A percentile compares a stretch with the other conserved stretches of the same genome.
These are phyloP conservation scores for Petaurus breviceps DNA, from an alignment of 2,113 vertebrate genomes.

Conservation along the genomic window DNA sequence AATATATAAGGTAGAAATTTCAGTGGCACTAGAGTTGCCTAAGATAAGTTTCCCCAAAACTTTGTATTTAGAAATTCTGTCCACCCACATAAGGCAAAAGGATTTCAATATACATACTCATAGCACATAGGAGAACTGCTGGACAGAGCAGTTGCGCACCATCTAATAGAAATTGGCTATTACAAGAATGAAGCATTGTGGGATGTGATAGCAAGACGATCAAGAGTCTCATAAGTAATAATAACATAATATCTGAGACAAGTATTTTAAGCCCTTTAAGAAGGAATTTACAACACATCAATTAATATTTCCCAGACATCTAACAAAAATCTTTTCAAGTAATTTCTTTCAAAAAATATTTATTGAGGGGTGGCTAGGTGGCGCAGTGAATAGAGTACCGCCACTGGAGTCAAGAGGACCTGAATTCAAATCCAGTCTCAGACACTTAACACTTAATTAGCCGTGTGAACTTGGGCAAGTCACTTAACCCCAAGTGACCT, in stretches of 20 bases:
- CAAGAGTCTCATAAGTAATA: not conserved
- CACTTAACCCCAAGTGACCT: too few relatives aligned
- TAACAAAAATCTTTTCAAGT: not conserved
- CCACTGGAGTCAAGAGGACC: too few relatives aligned
- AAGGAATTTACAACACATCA: conserved; percentile 15
- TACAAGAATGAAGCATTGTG: not conserved
- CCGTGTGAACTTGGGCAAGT: too few relatives aligned
- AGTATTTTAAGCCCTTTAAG: not conserved
- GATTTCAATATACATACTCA: not conserved
- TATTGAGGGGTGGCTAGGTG: too few relatives aligned
- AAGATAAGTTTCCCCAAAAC: not conserved
- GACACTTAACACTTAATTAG: too few relatives aligned
- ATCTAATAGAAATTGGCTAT: conserved; percentile 2
- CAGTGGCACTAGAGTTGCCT: not conserved
- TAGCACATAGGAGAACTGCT: not conserved
- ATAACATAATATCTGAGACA: not conserved
- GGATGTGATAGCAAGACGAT: not conserved
- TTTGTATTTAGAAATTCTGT: not conserved
- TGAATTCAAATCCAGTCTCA: too few relatives aligned
- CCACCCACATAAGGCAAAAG: conserved; percentile 7
- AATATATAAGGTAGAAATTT: not conserved
- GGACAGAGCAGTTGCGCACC: not conserved
- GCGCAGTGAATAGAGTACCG: too few relatives aligned
- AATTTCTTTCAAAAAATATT: not conserved
- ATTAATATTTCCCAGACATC: conserved; percentile 24